A percentile compares a stretch with the other conserved stretches of the same genome.
These are phyloP conservation scores for Corbicula japonica DNA, from an alignment of 2,888 invertebrate genomes.

Conservation along the genomic window DNA sequence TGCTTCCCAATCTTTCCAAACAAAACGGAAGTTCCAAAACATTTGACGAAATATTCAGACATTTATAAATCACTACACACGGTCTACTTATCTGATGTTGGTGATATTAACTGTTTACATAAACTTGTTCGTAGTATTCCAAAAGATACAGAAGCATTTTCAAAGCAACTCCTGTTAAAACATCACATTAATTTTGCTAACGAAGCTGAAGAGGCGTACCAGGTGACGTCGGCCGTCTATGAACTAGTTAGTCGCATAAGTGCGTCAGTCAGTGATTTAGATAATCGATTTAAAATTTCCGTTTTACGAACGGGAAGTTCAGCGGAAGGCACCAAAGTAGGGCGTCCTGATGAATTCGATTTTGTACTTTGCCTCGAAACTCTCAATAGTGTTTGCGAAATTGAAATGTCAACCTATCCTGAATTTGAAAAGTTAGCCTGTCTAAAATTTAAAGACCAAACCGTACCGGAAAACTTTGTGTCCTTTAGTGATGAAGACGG, in stretches of 20 bases:
- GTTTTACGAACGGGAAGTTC: constrained; percentile 3
- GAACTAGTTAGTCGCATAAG: background rate
- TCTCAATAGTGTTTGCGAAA: background rate
- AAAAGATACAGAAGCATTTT: background rate
- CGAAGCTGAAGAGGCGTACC: background rate
- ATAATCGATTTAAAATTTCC: background rate
- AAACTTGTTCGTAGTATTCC: background rate
- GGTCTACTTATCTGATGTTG: background rate
- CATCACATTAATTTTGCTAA: background rate
- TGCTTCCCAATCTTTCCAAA: background rate
- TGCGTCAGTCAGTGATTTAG: background rate
- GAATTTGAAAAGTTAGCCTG: background rate
- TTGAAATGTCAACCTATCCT: background rate
- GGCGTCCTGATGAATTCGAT: constrained; percentile 5
- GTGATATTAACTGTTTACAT: background rate
- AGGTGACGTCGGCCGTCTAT: background rate
- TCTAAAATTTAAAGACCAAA: background rate
- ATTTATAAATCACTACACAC: background rate
- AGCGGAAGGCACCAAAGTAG: constrained; percentile 16
- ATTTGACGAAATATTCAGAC: background rate
- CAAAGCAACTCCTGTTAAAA: background rate
- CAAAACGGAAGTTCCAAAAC: background rate
- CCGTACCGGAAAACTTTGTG: background rate
- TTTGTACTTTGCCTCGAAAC: constrained; percentile 1
- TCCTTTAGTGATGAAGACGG: background rate